Evolutionary conservation across 2,888 invertebrate genomes (phyloP).

Genomic region (Linhomoeus sp.): DNA sequence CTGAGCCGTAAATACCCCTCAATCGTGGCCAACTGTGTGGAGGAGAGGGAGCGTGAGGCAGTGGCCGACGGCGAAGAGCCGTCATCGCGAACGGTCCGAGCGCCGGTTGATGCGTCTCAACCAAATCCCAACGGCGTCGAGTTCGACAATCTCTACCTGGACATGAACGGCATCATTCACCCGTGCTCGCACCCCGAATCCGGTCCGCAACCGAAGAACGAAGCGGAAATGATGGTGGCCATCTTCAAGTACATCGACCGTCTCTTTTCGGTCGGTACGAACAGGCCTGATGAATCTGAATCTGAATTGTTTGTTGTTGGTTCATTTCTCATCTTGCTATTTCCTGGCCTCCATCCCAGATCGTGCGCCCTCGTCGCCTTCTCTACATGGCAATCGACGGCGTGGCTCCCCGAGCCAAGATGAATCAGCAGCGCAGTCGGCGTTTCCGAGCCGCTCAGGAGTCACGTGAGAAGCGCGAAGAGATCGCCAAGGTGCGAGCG

Average conservation of each 20-base stretch:
- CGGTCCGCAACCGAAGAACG: constrained; percentile 81
- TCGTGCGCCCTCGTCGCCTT: constrained; percentile 41
- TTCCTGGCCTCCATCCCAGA: constrained; percentile 3
- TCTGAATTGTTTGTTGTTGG: too few relatives aligned
- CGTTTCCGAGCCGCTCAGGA: constrained; percentile 93
- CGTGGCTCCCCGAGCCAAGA: constrained; percentile 75
- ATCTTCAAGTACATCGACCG: constrained; percentile 97
- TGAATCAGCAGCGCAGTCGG: constrained; percentile 96
- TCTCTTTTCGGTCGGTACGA: constrained; percentile 51
- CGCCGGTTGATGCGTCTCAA: constrained; percentile 57
- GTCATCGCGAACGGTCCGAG: constrained; percentile 35
- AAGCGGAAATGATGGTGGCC: constrained; percentile 99
- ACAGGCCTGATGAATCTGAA: too few relatives aligned
- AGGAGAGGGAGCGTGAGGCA: constrained; percentile 43
- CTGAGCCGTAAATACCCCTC: constrained; percentile 86
- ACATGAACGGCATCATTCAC: constrained; percentile 99
- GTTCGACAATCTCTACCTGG: constrained; percentile 93
- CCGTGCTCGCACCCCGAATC: constrained; percentile 99
- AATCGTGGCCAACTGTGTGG: constrained; percentile 79
- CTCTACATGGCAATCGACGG: constrained; percentile 99
- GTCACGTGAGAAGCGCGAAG: constrained; percentile 61
- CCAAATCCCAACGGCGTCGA: constrained; percentile 86
- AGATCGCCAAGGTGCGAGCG: constrained; percentile 44
- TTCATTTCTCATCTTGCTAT: too few relatives aligned
- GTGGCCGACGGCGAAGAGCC: constrained; percentile 35